A percentile compares a stretch with the other conserved stretches of the same genome.
These are phyloP conservation scores for Myotis yumanensis DNA, from an alignment of 2,113 vertebrate genomes.

Conservation along the genomic window DNA sequence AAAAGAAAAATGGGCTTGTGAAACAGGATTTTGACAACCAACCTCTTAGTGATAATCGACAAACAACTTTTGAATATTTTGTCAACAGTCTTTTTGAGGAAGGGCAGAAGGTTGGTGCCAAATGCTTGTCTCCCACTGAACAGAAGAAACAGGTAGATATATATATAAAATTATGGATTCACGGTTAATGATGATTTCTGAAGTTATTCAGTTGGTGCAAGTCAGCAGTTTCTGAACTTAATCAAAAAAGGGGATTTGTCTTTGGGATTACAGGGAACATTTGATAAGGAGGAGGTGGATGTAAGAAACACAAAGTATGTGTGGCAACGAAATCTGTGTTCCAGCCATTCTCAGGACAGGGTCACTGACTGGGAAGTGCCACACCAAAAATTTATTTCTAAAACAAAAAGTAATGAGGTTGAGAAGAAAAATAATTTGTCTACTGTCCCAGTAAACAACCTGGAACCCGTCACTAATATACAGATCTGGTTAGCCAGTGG, in stretches of 20 bases:
- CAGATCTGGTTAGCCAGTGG: constrained; percentile 97
- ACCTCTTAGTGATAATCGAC: constrained; percentile 63
- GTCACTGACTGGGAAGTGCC: constrained; percentile 95
- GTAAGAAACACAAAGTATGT: constrained; percentile 92
- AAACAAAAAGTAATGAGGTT: constrained; percentile 87
- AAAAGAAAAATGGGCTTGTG: constrained; percentile 83
- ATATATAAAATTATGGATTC: too few relatives aligned
- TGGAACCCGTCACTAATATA: constrained; percentile 91
- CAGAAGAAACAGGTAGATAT: constrained; percentile 81
- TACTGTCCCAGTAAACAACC: constrained; percentile 89
- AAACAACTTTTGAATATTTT: constrained; percentile 79
- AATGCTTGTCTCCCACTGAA: constrained; percentile 75
- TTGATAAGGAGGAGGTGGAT: constrained; percentile 93
- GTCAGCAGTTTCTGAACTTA: too few relatives aligned
- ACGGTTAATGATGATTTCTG: too few relatives aligned
- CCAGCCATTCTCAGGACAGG: constrained; percentile 93
- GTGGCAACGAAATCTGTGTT: constrained; percentile 89
- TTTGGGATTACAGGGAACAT: constrained; percentile 88
- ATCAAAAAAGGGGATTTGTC: constrained; percentile 87
- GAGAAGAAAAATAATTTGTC: constrained; percentile 86
- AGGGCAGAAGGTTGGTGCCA: constrained; percentile 82
- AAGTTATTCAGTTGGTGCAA: too few relatives aligned
- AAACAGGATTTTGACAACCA: constrained; percentile 65
- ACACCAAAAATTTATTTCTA: constrained; percentile 93
- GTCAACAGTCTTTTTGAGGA: constrained; percentile 85